Percentiles rank a stretch among this genome's conserved stretches.
Conservation (phyloP, 2,888 invertebrate genomes). For the Yponomeuta cagnagella region DNA sequence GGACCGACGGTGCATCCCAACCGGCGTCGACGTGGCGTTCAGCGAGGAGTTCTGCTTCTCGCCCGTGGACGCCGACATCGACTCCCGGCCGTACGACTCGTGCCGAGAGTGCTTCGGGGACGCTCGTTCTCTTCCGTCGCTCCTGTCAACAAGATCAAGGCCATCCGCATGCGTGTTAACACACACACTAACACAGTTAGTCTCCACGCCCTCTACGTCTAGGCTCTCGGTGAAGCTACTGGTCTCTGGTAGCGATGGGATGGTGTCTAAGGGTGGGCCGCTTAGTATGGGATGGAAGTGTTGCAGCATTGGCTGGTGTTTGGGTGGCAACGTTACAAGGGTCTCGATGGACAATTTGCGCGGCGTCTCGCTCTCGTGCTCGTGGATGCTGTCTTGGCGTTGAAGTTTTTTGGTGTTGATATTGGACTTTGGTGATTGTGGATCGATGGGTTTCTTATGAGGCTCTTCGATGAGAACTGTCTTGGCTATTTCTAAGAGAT, state of each 20-base stretch:
- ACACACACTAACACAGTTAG: constrained; percentile 71
- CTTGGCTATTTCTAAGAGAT: background rate
- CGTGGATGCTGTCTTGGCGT: constrained; percentile 56
- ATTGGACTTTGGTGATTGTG: constrained; percentile 16
- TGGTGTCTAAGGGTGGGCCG: constrained; percentile 56
- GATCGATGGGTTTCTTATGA: background rate
- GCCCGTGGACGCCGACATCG: constrained; percentile 46
- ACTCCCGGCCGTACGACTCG: constrained; percentile 71
- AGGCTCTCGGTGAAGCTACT: constrained; percentile 50
- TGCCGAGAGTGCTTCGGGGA: constrained; percentile 71
- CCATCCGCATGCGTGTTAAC: constrained; percentile 74
- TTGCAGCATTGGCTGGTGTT: constrained; percentile 48
- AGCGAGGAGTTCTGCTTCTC: constrained; percentile 48
- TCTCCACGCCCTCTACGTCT: constrained; percentile 42
- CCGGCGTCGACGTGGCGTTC: constrained; percentile 64
- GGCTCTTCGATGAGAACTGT: background rate
- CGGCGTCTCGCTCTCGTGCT: constrained; percentile 26
- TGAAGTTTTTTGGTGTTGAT: constrained; percentile 35
- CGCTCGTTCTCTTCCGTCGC: constrained; percentile 47
- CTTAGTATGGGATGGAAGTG: constrained; percentile 58
- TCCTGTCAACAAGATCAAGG: constrained; percentile 53
- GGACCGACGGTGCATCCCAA: constrained; percentile 84
- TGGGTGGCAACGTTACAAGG: constrained; percentile 39
- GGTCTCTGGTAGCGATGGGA: constrained; percentile 58
- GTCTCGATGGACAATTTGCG: constrained; percentile 55